Base-by-base conservation (phyloP, 2,113 vertebrate species). In the Rhynchomys soricoides region DNA sequence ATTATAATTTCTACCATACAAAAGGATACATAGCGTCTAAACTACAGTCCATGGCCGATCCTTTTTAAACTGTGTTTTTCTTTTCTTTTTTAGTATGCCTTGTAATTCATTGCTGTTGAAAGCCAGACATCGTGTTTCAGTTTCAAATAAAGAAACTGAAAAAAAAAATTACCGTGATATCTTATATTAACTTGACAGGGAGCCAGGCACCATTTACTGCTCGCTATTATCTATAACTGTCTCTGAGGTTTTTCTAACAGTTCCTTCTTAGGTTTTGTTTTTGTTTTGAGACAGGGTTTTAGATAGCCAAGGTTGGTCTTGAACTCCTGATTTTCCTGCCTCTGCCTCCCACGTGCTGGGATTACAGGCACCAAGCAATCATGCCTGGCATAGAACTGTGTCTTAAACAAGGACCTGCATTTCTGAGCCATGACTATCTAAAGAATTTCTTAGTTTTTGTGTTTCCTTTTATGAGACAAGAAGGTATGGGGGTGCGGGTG, bases 391-490 rank as follows among this genome's bases (percentile, higher is more conserved):
- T 50, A 37, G 59, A 50, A 50, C 17, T 66, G 40, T 29, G 13
- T 90, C 85, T 86, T 70, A 43, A 59, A 40, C 24, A 70, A 50
- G 43, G 50, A 45, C 29, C 26, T 43, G 40, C 75, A 85, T 92
- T 19, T 52, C 70, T 52, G 62, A 45, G 50, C 22, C 59, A 8
- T 45, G 77, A 68, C 64, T 12, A 45, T 62, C 62, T 48, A 45
- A 34, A 45, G 22, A 78, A 89, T 85, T 71, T 92, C n/a, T 89
- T 91, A 92, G 26, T 52, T n/a, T 91, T 85, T 64, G 70, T 70
- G 37, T 85, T 71, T 48, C 48, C 57, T 16, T 7, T 89, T 59
- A 43, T 43, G n/a, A 34, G 70, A 45, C 15, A 68, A 62, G 10
- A 85, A 75, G 16, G 24, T 40, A 31, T n/a, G 34, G 34, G 34